Evolutionary conservation across 2,888 invertebrate species (phyloP), one percentile per base, ranked within the genome.

Genomic region (Eubasilissa splendida): DNA sequence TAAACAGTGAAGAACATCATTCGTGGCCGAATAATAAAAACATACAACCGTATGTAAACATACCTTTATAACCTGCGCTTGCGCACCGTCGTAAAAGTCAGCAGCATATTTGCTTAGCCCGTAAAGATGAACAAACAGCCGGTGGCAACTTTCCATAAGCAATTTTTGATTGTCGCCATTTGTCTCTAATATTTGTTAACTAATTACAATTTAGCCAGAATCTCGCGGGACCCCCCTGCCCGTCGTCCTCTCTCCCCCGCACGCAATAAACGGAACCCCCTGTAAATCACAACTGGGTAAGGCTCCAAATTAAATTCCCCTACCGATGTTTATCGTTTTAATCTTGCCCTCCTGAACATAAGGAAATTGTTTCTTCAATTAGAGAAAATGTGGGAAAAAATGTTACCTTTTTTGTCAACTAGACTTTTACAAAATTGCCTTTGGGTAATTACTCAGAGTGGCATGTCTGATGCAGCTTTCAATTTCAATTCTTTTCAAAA

Each of bases 101-200:
- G n/a, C 10, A 66, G n/a, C 50, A 50, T 33, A 12, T 42, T 50
- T 33, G n/a, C 11, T 66, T 8, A 66, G 33, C n/a, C 8, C n/a
- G 42, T 14, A 63, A 63, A 4, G 31, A 52, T 22, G 8, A 50
- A 50, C n/a, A 66, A 31, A 3, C 31, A 42, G 65, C 22, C 9
- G 66, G 42, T 53, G 53, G 4, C 31, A 70, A 53, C 12, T 70
- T 70, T 31, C 53, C 33, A 11, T 10, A 53, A 70, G 70, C 53
- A 52, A 70, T 33, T 53, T 70, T 11, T 12, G 12, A 80, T 79
- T 79, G 79, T 81, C 65, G 74, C 60, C 66, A 74, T 83, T 79
- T 81, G 75, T 81, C 79, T 79, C 58, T 56, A 53, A 81, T 81
- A 79, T 79, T 81, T 79, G 79, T 71, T 33, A 68, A 76, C 79